Conservation (phyloP, 2,888 invertebrate species). For the Hedychridium roseum region DNA sequence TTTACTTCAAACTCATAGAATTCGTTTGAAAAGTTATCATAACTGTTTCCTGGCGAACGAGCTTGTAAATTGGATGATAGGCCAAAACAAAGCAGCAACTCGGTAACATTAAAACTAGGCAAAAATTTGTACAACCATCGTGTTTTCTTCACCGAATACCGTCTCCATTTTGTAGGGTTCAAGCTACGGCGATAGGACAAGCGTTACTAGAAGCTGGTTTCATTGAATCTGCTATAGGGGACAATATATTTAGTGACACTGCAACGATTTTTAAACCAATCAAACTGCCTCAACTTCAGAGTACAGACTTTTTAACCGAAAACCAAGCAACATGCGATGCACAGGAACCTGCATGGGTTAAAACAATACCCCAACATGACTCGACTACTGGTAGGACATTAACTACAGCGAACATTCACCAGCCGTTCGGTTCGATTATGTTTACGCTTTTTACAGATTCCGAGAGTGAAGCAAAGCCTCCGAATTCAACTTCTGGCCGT, state of each 20-base stretch:
- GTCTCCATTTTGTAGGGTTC: constrained; percentile 66
- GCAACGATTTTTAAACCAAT: constrained; percentile 65
- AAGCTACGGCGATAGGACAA: constrained; percentile 81
- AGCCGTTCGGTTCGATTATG: not conserved
- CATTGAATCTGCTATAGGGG: constrained; percentile 70
- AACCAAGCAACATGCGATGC: constrained; percentile 64
- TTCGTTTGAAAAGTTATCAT: constrained; percentile 76
- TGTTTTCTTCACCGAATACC: constrained; percentile 1
- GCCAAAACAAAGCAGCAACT: constrained; percentile 78
- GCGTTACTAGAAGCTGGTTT: constrained; percentile 79
- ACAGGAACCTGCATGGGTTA: constrained; percentile 74
- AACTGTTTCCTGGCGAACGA: constrained; percentile 83
- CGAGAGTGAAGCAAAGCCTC: constrained; percentile 54
- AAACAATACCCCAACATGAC: constrained; percentile 67
- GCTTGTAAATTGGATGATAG: constrained; percentile 84
- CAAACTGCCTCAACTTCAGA: constrained; percentile 54
- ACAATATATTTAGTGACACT: constrained; percentile 64
- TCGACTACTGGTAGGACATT: constrained; percentile 58
- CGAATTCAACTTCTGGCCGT: constrained; percentile 53
- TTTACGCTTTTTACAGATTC: constrained; percentile 47
- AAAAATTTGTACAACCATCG: not conserved
- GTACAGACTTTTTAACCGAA: constrained; percentile 57
- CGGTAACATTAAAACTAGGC: constrained; percentile 66
- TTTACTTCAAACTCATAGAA: constrained; percentile 71
- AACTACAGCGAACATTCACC: not conserved